Evolutionary conservation across 2,797 vertebrate genomes (phyloP), one percentile per base, ranked within the genome.

Genomic region (Macrochelys suwanniensis): DNA sequence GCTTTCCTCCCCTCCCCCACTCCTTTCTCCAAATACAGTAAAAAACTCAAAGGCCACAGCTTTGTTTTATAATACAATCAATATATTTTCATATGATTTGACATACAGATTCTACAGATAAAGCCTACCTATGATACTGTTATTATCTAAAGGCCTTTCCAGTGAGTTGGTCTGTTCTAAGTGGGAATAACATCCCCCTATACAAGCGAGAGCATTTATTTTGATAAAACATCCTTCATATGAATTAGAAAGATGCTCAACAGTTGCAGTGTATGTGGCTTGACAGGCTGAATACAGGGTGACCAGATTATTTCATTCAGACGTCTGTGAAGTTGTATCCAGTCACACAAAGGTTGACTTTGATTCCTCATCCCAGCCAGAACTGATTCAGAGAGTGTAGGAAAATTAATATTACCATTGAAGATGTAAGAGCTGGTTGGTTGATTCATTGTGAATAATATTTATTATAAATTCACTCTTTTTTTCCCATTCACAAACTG

Each of bases 191-290:
- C 6, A 15, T 76, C 31, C 88, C 80, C 79, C 79, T 25, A 47
- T 42, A 50, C 56, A 76, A 45, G 87, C 28, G 19, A 15, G 31
- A 1, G 8, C 54, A 13, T 26, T 4, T 5, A 42, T 13, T 86
- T 17, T 19, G 78, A 51, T 3, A 33, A 13, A 51, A 1, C 15
- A 53, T 17, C 1, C 1, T 28, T 11, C 8, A 4, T 26, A 26
- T 33, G 68, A 61, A 19, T 0, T 1, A 17, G 47, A 49, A 42
- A 47, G 45, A 33, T 42, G 47, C 81, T n/a, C 83, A 61, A 11
- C 57, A 65, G 50, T 7, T 51, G 28, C 77, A 50, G 17, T 5
- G 0, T 0, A 11, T 31, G 0, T 11, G 71, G 37, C 57, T 11
- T 47, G 11, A 51, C 11, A 11, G 11, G 49, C 49, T 50, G 49